Conservation (phyloP, 2,888 invertebrate genomes). For the Rhorus exstirpatorius region DNA sequence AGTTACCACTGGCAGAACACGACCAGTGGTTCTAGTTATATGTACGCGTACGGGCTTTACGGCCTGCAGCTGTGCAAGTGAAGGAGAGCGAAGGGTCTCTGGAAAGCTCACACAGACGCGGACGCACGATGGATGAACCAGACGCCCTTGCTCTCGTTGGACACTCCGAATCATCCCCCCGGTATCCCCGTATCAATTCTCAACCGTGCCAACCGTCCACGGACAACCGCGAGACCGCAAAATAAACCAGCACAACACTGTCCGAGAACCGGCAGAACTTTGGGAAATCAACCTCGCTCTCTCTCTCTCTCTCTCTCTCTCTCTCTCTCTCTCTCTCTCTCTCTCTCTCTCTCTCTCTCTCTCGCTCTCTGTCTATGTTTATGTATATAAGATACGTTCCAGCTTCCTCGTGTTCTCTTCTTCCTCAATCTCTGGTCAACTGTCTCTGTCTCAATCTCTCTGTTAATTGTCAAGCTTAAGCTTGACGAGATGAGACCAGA, state of each 20-base stretch:
- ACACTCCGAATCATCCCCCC: constrained; percentile 69
- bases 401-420: constrained; percentile 42
- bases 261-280: constrained; percentile 70
- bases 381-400: not conserved
- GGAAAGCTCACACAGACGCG: constrained; percentile 38
- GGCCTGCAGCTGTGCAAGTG: constrained; percentile 71
- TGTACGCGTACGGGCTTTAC: constrained; percentile 41
- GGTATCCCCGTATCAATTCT: constrained; percentile 21
- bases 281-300: constrained; percentile 67
- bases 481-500: constrained; percentile 37
- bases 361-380: constrained; percentile 20
- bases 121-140: constrained; percentile 29
- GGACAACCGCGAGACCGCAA: constrained; percentile 75
- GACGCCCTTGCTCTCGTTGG: constrained; percentile 52
- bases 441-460: constrained; percentile 31
- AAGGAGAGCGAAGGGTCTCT: constrained; percentile 41
- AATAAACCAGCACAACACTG: constrained; percentile 76
- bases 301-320: constrained; percentile 30
- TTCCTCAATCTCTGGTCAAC: constrained; percentile 35
- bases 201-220: constrained; percentile 27
- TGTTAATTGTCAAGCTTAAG: constrained; percentile 66
- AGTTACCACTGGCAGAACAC: constrained; percentile 69
- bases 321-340: constrained; percentile 48
- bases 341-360: constrained; percentile 47
- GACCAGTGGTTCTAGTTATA: constrained; percentile 52